Evolutionary conservation across 2,888 invertebrate genomes (phyloP), one percentile per base, ranked within the genome.

Genomic region (Perizoma affinitatum): DNA sequence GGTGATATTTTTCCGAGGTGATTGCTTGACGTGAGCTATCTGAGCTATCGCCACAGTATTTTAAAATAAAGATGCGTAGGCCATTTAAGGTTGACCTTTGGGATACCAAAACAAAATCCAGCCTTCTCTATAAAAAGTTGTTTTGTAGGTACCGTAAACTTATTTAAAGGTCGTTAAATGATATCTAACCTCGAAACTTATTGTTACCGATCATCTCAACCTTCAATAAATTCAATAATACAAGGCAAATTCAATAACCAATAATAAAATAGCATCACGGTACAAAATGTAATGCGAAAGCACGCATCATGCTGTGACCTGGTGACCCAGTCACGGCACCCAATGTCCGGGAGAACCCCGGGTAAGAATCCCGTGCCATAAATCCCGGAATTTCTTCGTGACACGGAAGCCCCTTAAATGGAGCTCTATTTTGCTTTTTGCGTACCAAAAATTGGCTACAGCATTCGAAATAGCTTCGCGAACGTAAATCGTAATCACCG

Each of bases 391-490:
- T 67, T 64, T 61, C 64, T 66, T 48, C 52, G 58, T 61, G 63
- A 66, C 67, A 58, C 54, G 54, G 47, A 58, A 71, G 65, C 62
- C 65, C 62, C 82, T 84, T 72, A 77, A 79, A 77, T 76, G 74
- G 79, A 72, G 70, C 85, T 84, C 79, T 80, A 86, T 85, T 82
- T 83, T 79, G 86, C 83, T 78, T 84, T 54, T 54, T 54, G 36
- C 47, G 75, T 76, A 77, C 73, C 73, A 81, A 76, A 85, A 86
- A 81, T 86, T 57, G 61, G 51, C 46, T 54, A 52, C 59, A 57
- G 22, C 49, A 51, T 58, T 59, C 36, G 47, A 54, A 59, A 64
- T 62, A 53, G 57, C 58, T 66, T 59, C 44, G 57, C 53, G 43
- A 55, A 55, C 58, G 56, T 66, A 64, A 62, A 63, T 66, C 46